Evolutionary conservation across 2,113 vertebrate genomes (phyloP).

Genomic region (Craseonycteris thonglongyai): DNA sequence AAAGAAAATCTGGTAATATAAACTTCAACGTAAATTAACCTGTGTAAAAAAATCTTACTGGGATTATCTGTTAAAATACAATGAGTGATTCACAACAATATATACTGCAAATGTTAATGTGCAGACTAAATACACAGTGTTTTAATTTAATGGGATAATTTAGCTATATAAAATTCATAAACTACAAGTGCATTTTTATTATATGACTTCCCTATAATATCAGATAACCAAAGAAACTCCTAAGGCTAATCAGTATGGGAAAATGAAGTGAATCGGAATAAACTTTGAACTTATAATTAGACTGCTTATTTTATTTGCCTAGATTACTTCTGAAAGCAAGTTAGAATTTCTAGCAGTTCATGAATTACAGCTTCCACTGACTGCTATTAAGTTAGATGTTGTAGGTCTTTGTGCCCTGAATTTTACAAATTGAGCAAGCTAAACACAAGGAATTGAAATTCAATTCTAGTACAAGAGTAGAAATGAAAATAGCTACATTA

Average conservation of each 20-base stretch:
- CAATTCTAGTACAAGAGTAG: not conserved
- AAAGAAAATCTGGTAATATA: no score
- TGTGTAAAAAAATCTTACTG: not conserved
- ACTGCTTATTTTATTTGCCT: not conserved
- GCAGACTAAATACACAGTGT: not conserved
- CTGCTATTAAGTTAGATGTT: not conserved
- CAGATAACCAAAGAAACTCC: not conserved
- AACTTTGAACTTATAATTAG: not conserved
- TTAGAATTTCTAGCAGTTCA: not conserved
- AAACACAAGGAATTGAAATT: not conserved
- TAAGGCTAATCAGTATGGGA: not conserved
- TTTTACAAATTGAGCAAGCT: not conserved
- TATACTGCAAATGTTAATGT: not conserved
- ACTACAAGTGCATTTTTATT: not conserved
- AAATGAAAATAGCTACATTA: not conserved
- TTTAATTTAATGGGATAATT: conserved; percentile 9
- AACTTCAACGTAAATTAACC: not conserved
- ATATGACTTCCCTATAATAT: not conserved
- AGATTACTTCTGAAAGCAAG: not conserved
- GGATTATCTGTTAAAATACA: conserved; percentile 30
- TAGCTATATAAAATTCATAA: conserved; percentile 1
- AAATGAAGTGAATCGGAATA: not conserved
- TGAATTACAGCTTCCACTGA: not conserved
- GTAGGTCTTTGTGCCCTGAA: not conserved
- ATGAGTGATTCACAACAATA: not conserved